Conservation (phyloP, 2,888 invertebrate species). For the Ecliptopera silaceata region DNA sequence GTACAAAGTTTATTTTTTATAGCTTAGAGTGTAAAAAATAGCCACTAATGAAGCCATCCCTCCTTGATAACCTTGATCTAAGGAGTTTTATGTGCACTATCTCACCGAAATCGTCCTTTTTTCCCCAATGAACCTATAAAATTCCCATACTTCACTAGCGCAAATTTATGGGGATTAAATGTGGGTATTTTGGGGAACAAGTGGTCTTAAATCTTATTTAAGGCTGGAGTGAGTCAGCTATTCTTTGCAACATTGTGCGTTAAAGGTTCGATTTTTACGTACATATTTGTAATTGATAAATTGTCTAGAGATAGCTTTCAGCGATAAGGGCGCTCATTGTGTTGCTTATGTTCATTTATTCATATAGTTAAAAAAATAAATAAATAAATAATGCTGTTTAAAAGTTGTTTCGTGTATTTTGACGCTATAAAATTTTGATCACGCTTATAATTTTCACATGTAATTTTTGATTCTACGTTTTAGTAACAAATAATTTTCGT, state of each 20-base stretch:
- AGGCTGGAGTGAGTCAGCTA: slow-evolving; percentile 7
- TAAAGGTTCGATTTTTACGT: neutral
- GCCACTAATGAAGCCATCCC: neutral
- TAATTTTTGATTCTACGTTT: no score
- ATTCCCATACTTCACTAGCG: slow-evolving; percentile 29
- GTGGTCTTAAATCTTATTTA: slow-evolving; percentile 36
- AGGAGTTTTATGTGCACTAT: slow-evolving; percentile 21
- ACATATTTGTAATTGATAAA: no score
- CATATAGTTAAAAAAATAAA: no score
- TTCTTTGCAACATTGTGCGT: neutral
- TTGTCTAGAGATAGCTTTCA: no score
- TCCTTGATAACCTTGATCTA: slow-evolving; percentile 9
- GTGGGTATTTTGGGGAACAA: slow-evolving; percentile 29
- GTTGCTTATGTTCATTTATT: no score
- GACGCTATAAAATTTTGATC: no score
- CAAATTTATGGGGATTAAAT: slow-evolving; percentile 39
- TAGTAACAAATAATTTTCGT: no score
- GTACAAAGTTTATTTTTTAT: no score
- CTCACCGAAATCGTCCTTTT: slow-evolving; percentile 21
- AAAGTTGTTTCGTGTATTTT: no score
- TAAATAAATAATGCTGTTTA: no score
- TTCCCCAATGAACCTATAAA: slow-evolving; percentile 26
- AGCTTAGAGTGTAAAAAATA: neutral
- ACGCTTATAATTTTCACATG: no score
- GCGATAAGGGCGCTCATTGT: no score